Evolutionary conservation across 2,113 vertebrate species (phyloP).

Genomic region (Leptosomus discolor): DNA sequence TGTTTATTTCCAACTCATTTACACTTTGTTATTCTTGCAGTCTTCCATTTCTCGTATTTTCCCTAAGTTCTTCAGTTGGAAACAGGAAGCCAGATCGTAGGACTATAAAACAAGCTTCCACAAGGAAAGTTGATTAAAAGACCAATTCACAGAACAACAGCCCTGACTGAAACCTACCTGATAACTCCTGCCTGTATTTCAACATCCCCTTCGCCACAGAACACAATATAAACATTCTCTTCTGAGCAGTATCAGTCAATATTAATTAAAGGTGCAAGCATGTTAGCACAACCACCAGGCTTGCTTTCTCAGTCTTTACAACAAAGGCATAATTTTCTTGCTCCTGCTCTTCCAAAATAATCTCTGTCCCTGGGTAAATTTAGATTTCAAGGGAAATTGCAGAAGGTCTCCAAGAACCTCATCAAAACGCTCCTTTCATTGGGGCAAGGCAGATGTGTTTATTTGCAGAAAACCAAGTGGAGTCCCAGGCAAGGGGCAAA

Average conservation of each 20-base stretch:
- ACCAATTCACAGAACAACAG: no score
- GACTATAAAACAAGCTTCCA: background rate
- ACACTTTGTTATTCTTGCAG: background rate
- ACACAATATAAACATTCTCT: constrained; percentile 12
- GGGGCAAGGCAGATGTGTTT: background rate
- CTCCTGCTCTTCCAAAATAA: background rate
- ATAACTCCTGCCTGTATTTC: constrained; percentile 53
- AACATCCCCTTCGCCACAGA: constrained; percentile 3
- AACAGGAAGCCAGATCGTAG: background rate
- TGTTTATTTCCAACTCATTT: background rate
- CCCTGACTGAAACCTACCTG: constrained; percentile 23
- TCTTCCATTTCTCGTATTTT: background rate
- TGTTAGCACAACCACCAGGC: background rate
- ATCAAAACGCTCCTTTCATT: background rate
- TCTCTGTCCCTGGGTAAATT: background rate
- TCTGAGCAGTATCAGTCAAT: background rate
- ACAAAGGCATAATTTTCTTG: constrained; percentile 29
- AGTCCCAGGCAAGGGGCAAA: background rate
- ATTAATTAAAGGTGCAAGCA: background rate
- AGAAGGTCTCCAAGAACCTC: background rate
- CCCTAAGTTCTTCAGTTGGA: background rate
- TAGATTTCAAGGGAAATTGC: background rate
- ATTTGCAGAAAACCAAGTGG: background rate
- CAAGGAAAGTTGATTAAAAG: background rate
- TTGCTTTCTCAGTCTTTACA: background rate